Conservation (phyloP, 2,888 invertebrate genomes). For the Dynastes hyllus region DNA sequence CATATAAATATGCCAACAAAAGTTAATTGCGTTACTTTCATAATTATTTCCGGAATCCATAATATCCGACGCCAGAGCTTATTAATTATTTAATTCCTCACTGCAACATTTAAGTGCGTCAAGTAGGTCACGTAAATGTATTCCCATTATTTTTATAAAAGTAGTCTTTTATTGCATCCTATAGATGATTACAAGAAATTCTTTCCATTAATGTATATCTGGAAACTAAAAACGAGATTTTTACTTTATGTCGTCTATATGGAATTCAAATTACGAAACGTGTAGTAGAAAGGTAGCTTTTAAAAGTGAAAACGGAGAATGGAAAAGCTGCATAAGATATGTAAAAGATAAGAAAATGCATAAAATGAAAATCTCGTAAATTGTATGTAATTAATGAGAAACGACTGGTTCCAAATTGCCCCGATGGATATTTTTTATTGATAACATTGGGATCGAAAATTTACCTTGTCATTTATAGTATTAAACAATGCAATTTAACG, state of each 20-base stretch:
- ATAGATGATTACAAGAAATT: background rate
- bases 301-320: background rate
- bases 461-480: too few relatives aligned
- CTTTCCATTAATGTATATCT: background rate
- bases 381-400: too few relatives aligned
- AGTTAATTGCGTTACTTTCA: too few relatives aligned
- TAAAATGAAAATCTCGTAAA: background rate
- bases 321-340: background rate
- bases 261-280: conserved; percentile 17
- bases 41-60: too few relatives aligned
- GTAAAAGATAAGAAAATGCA: conserved; percentile 6
- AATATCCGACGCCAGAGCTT: background rate
- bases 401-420: too few relatives aligned
- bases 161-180: background rate
- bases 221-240: background rate
- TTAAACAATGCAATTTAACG: too few relatives aligned
- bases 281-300: background rate
- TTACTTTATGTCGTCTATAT: conserved; percentile 13
- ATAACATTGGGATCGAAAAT: background rate
- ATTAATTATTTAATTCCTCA: background rate
- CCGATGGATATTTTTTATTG: background rate
- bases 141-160: background rate
- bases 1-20: too few relatives aligned
- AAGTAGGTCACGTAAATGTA: background rate
- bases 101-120: background rate